Base-by-base conservation (phyloP, 2,113 vertebrate genomes). In the Sinocyclocheilus anophthalmus region DNA sequence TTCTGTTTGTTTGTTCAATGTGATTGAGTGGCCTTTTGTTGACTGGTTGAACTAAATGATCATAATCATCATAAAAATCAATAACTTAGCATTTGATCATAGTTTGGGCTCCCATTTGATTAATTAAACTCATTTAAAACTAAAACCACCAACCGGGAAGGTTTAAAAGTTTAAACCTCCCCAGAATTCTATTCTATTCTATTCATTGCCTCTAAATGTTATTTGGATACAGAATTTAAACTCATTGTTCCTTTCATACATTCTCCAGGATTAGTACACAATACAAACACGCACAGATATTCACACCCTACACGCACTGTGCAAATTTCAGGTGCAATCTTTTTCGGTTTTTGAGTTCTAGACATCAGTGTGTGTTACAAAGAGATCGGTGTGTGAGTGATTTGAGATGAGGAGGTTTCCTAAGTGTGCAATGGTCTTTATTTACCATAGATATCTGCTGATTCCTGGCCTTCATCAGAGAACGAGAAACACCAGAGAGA, bases 381-480 rank as follows among this genome's bases (percentile, higher is more conserved):
- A 87, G 69, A 77, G 45, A 80, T 90, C 63, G 45, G 80, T 48
- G 45, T 82, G 45, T 82, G 65, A n/a, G 81, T 82, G 81, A 16
- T 48, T 70, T 82, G 81, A 67, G 20, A 78, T 78, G 53, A 78
- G 76, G 50, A 73, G 48, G n/a, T 87, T 89, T 78, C 90, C 87
- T 39, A 84, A 91, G 89, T 82, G 91, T 85, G 90, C 89, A 89
- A 88, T 87, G 88, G 88, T 92, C 87, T 91, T 93, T 93, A 94
- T 93, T 94, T 94, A 95, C 94, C 94, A 95, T 93, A 88, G 94
- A 94, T 92, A 93, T 93, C 92, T 93, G 92, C 91, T 93, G 92
- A 94, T 94, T 93, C 90, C 92, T 92, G 92, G 92, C 93, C 94
- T 95, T 94, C 94, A 94, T 94, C 93, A 92, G 93, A 92, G 92